Base-by-base conservation (phyloP, 2,113 vertebrate genomes). In the Diphyllodes magnificus region DNA sequence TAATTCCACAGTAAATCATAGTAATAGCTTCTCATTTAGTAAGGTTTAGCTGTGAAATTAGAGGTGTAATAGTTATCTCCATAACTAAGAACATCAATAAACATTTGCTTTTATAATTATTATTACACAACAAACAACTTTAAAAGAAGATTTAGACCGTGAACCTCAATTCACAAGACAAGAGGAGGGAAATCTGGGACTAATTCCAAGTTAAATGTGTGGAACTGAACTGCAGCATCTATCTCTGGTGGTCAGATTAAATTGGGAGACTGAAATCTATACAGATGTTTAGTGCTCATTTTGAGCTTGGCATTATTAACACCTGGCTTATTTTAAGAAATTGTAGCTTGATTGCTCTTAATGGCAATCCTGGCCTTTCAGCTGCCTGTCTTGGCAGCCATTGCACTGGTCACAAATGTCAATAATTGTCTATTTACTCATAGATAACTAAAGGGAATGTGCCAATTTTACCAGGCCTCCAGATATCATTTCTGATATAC, bases 31-130 rank as follows among this genome's bases (percentile, higher is more conserved):
- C 61, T 88, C 64, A 78, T 85, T 82, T 93, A 35, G 56, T 69
- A 50, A 72, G 45, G 56, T 82, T 95, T 90, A 92, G 63, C 83
- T 95, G 92, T 95, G 89, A 96, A 97, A 92, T 88, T 72, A 90
- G 73, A 75, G 68, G 69, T 88, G 76, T 95, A 95, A 82, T 92
- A 88, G 72, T 84, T 93, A 82, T 61, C 66, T 42, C 78, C 89
- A 61, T 87, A 92, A 60, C 93, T 87, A 88, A 92, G 80, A 86
- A 65, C 72, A 77, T 89, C 49, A 71, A 27, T 72, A 91, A 90
- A 92, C 27, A 42, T 77, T 94, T 84, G 54, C 72, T 92, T 95
- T 86, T 83, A 49, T 89, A 75, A 60, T 59, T 79, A 86, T 73
- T 70, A 90, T 91, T 83, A 57, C n/a, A 76, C 51, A 88, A 84